Evolutionary conservation across 2,888 invertebrate genomes (phyloP).

Genomic region (Mythimna impura): DNA sequence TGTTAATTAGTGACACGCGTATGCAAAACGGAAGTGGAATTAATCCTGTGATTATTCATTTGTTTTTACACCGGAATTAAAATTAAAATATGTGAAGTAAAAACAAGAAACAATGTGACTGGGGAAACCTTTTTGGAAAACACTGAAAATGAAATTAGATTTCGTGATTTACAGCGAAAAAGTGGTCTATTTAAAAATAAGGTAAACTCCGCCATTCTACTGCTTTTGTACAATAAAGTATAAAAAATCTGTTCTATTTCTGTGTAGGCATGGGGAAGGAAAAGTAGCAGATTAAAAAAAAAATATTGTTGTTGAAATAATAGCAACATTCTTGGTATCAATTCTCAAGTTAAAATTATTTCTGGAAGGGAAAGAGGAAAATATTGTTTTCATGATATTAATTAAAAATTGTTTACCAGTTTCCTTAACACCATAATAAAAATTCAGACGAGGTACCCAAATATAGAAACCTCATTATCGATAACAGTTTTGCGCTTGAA

Average conservation of each 20-base stretch:
- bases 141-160: not conserved
- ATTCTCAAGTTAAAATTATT: not conserved
- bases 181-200: too few species aligned
- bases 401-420: not conserved
- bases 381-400: not conserved
- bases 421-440: not conserved
- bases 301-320: too few species aligned
- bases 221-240: not conserved
- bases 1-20: constrained; percentile 56
- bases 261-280: not conserved
- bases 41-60: constrained; percentile 50
- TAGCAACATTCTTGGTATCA: not conserved
- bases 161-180: not conserved
- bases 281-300: not conserved
- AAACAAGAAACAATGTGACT: constrained; percentile 2
- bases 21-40: constrained; percentile 47
- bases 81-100: constrained; percentile 27
- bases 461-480: constrained; percentile 7
- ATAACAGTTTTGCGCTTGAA: constrained; percentile 2
- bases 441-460: fast-evolving
- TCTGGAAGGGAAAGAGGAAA: not conserved
- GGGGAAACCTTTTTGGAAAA: not conserved
- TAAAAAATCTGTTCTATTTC: not conserved
- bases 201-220: too few species aligned
- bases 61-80: constrained; percentile 49